phyloP scores from a whole-genome alignment of 2,888 invertebrate genomes.

The Aelia acuminata region DNA sequence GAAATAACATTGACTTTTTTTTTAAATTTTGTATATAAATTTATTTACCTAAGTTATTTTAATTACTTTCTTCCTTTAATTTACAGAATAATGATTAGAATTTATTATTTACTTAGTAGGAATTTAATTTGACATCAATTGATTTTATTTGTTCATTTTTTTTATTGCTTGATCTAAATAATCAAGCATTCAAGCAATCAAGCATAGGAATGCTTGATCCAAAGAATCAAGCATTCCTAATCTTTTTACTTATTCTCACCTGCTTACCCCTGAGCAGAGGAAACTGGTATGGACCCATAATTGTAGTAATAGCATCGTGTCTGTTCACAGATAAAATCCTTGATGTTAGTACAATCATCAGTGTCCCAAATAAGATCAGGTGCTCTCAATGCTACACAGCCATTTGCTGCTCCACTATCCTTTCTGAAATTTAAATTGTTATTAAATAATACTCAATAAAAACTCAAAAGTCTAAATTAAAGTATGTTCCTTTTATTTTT shows the following conservation, averaged over 20 bases:
- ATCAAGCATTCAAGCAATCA: conserved; percentile 48
- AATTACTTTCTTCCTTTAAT: background rate
- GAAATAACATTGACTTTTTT: background rate
- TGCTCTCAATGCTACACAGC: conserved; percentile 84
- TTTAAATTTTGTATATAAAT: background rate
- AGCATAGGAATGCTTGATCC: too few relatives aligned
- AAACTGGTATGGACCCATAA: conserved; percentile 90
- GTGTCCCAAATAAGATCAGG: conserved; percentile 86
- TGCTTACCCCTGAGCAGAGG: conserved; percentile 93
- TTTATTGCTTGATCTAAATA: conserved; percentile 6
- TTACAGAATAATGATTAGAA: too few relatives aligned
- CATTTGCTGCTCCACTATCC: conserved; percentile 77
- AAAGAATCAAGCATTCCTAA: conserved; percentile 34
- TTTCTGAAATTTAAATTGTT: conserved; percentile 69
- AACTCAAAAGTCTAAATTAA: background rate
- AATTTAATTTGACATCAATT: too few relatives aligned
- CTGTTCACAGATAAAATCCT: conserved; percentile 92
- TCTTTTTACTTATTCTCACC: conserved; percentile 73
- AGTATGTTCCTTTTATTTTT: background rate
- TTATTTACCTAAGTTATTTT: background rate
- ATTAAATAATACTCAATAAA: conserved; percentile 64
- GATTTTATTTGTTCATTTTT: background rate
- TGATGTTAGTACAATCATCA: conserved; percentile 85
- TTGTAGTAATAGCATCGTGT: conserved; percentile 92
- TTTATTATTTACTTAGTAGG: too few relatives aligned